Base-by-base conservation (phyloP, 2,888 invertebrate genomes). In the Alloplasta piceator region DNA sequence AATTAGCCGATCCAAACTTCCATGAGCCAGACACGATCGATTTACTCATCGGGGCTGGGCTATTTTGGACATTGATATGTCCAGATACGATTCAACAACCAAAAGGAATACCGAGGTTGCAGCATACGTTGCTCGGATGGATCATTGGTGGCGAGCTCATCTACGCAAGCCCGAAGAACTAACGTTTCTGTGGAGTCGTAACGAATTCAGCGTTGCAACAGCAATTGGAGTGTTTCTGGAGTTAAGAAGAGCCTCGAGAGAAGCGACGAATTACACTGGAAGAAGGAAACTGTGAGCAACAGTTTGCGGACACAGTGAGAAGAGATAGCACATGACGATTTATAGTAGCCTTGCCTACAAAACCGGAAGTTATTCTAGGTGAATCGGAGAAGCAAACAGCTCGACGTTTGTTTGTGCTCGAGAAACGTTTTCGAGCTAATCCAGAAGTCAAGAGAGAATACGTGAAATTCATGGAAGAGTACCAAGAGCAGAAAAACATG, bases 161-260 rank as follows among this genome's bases (percentile, higher is more conserved):
- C 46, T 56, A 76, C 48, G 39, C 63, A 10, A 56, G 7, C 3
- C 36, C 55, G 0, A 76, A 16, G 9, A n/a, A 4, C 4, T 12
- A 16, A 26, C 61, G 38, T 9, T 68, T 76, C 39, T 74, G 75
- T 39, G 52, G 77, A 16, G 9, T 80, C 6, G 46, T 79, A 1
- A 76, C 68, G 0, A 82, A 78, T 46, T 5, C 60, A 5, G 26
- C 14, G 3, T 43, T 82, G 6, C 56, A 76, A 36, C 48, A 67
- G 16, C 72, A 76, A 50, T 41, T 85, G 10, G 79, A 83, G 55
- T 60, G 61, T 39, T 88, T 87, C 76, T 86, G 85, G 86, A 74
- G 82, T 36, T 72, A 87, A 9, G 86, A 86, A 43, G 84, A 84
- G 60, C 1, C 70, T 10, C 39, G 55, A 41, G 52, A 70, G 14